Base-by-base conservation (phyloP, 2,888 invertebrate species). In the Lepetodrilus schrolli region DNA sequence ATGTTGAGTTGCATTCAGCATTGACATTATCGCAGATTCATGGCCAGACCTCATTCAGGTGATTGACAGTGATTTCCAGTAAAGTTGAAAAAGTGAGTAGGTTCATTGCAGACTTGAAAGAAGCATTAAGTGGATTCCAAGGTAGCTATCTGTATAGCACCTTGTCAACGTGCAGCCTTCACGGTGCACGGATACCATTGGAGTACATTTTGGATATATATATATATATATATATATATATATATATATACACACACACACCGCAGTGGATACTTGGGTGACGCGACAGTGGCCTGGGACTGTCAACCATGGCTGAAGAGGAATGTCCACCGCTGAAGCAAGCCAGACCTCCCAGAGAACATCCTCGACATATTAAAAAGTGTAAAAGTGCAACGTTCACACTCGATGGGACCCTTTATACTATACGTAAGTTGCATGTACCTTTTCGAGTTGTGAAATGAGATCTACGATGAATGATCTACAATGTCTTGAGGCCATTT, bases 351-450 rank as follows among this genome's bases (percentile, higher is more conserved):
- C 74, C 36, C 23, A 65, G 58, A 37, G 69, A 34, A 49, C 79
- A 76, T 13, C 58, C 74, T 48, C 70, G 73, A 20, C 81, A 82
- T 74, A 86, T 87, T 72, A 90, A 90, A 81, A 90, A 91, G 91
- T 95, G 95, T 92, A 95, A 95, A 92, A 95, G 95, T 90, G 95
- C 95, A 70, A 95, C 95, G 77, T 95, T 95, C 91, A 95, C 95
- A 86, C 93, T 95, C 91, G 95, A 95, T 92, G 95, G 95, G 89
- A 95, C 95, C 82, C 95, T 95, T 80, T 95, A 95, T 88, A 95
- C 95, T 80, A 95, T 95, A 92, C 95, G 95, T 95, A 92, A 93
- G 93, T 92, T 49, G 23, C 13, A 20, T n/a, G n/a, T n/a, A n/a
- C n/a, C n/a, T n/a, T n/a, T n/a, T n/a, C n/a, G 30, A 20, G n/a